phyloP scores from a whole-genome alignment of 2,888 invertebrate species.

The Lasioglossum morio region DNA sequence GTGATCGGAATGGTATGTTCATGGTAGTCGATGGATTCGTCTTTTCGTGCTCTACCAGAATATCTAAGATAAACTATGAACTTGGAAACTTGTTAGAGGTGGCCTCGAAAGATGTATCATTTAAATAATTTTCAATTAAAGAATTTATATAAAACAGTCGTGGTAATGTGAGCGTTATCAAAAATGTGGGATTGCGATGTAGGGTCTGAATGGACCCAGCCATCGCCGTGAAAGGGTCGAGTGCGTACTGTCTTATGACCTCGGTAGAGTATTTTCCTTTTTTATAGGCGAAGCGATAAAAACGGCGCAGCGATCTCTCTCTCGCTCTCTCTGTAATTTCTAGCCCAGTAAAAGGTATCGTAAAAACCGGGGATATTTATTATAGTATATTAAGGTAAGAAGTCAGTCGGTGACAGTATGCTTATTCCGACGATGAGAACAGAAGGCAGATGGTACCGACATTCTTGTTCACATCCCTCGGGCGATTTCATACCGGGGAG shows the following conservation, averaged over 20 bases:
- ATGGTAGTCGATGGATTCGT: background rate
- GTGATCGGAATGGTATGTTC: background rate
- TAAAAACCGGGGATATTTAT: conserved; percentile 16
- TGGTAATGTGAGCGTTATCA: background rate
- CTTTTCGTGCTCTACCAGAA: background rate
- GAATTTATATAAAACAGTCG: background rate
- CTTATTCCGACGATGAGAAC: conserved; percentile 27
- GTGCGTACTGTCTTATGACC: background rate
- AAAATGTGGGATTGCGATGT: background rate
- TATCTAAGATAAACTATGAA: background rate
- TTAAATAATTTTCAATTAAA: background rate
- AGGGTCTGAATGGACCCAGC: background rate
- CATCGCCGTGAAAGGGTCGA: background rate
- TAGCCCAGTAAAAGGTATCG: background rate
- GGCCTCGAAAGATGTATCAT: background rate
- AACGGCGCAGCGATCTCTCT: background rate
- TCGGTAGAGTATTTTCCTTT: background rate
- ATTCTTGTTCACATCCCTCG: conserved; percentile 43
- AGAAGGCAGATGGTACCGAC: conserved; percentile 47
- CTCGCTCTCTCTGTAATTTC: background rate
- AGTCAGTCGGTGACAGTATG: conserved; percentile 38
- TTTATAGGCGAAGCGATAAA: background rate
- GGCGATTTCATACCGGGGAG: conserved; percentile 41
- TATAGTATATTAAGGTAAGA: conserved; percentile 22
- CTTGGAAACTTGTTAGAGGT: background rate